Conservation (phyloP, 2,797 vertebrate genomes). For the Chromobotia macracanthus region DNA sequence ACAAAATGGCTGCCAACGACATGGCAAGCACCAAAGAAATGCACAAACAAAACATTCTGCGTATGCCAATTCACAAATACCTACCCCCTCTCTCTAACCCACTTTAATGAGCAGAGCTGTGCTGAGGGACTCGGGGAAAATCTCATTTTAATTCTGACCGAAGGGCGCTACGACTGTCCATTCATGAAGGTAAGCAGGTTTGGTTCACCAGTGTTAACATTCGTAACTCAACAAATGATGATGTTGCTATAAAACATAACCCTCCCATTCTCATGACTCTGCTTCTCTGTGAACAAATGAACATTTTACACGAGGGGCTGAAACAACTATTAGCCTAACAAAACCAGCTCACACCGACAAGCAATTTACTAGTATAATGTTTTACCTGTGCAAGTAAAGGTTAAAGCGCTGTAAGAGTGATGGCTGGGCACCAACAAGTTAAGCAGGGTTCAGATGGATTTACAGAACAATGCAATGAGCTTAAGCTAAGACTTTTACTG, state of each 20-base stretch:
- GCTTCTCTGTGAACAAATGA: too few relatives aligned
- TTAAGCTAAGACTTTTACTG: conserved; percentile 48
- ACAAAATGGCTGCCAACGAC: conserved; percentile 24
- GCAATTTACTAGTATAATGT: background rate
- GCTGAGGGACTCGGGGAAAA: conserved; percentile 45
- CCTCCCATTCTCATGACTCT: too few relatives aligned
- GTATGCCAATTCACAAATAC: conserved; percentile 28
- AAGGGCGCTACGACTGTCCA: background rate
- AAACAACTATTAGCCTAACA: background rate
- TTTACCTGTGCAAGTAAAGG: background rate
- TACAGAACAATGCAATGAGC: conserved; percentile 40
- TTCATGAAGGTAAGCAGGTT: too few relatives aligned
- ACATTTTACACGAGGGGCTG: too few relatives aligned
- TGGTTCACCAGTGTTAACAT: too few relatives aligned
- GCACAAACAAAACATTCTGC: background rate
- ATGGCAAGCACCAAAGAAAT: background rate
- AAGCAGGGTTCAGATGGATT: background rate
- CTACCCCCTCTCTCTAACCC: conserved; percentile 24
- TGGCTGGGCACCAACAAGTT: background rate
- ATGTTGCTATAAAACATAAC: too few relatives aligned
- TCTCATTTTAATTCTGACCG: conserved; percentile 64
- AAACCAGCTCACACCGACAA: background rate
- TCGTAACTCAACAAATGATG: too few relatives aligned
- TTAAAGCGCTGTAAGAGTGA: background rate
- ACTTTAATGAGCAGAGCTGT: conserved; percentile 45